Evolutionary conservation across 2,797 vertebrate species (phyloP).

Genomic region (Leptatherina wallacei): DNA sequence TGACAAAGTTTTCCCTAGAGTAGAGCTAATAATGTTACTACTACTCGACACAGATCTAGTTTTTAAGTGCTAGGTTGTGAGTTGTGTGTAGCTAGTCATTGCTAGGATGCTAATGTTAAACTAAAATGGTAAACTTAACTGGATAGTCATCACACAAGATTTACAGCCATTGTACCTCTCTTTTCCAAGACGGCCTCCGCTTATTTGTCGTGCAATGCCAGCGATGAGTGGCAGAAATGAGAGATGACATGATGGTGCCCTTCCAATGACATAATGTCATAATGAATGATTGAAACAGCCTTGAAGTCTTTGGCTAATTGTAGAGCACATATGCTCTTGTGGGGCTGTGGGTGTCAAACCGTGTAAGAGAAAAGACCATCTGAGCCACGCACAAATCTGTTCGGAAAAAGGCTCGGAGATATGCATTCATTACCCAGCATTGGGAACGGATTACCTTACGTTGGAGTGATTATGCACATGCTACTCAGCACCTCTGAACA

Average conservation of each 20-base stretch:
- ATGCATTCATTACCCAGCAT: constrained; percentile 42
- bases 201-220: constrained; percentile 10
- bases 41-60: too few relatives aligned
- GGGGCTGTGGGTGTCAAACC: constrained; percentile 41
- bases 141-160: background rate
- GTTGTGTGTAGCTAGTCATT: too few relatives aligned
- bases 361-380: constrained; percentile 29
- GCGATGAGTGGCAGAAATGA: constrained; percentile 8
- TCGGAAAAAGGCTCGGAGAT: constrained; percentile 38
- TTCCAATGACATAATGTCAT: constrained; percentile 5
- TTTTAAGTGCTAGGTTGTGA: too few relatives aligned
- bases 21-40: too few relatives aligned
- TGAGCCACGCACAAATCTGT: constrained; percentile 31
- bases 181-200: background rate
- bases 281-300: constrained; percentile 58
- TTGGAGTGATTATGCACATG: constrained; percentile 26
- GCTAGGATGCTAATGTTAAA: too few relatives aligned
- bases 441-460: constrained; percentile 31
- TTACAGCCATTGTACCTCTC: constrained; percentile 6
- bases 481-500: background rate
- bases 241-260: constrained; percentile 1
- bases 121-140: too few relatives aligned
- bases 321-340: constrained; percentile 37
- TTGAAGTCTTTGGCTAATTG: constrained; percentile 57
- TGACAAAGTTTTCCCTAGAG: too few relatives aligned